phyloP scores from a whole-genome alignment of 2,888 invertebrate genomes.

The Melieria omissa region DNA sequence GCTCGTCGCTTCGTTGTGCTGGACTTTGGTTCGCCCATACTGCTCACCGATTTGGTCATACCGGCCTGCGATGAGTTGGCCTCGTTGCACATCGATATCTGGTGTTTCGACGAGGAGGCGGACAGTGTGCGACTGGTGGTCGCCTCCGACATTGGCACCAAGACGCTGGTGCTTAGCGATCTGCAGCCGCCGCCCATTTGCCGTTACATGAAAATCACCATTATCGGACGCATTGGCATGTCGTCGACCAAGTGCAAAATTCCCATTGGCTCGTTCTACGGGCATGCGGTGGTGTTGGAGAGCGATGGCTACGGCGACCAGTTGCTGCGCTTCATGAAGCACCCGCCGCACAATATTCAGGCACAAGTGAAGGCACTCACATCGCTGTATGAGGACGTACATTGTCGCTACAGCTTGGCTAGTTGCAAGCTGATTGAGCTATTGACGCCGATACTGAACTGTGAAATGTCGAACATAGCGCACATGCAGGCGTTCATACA shows the following conservation, averaged over 20 bases:
- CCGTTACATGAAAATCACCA: conserved; percentile 90
- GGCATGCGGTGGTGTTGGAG: conserved; percentile 83
- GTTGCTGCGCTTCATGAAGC: conserved; percentile 57
- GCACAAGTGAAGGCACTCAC: conserved; percentile 75
- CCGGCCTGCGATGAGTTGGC: conserved; percentile 85
- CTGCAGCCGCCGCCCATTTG: conserved; percentile 91
- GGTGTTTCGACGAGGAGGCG: conserved; percentile 87
- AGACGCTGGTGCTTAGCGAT: conserved; percentile 87
- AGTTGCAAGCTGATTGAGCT: conserved; percentile 85
- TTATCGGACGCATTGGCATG: conserved; percentile 92
- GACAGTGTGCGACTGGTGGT: conserved; percentile 87
- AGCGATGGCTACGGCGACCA: conserved; percentile 69
- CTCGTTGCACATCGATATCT: conserved; percentile 88
- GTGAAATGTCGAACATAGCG: conserved; percentile 84
- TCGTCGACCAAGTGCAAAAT: conserved; percentile 90
- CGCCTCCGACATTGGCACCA: conserved; percentile 87
- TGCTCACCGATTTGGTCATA: conserved; percentile 86
- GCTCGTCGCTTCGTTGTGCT: conserved; percentile 91
- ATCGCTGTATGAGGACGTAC: conserved; percentile 81
- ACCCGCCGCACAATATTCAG: conserved; percentile 57
- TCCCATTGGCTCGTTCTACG: conserved; percentile 93
- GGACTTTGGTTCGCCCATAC: conserved; percentile 88
- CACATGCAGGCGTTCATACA: conserved; percentile 87
- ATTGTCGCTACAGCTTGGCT: conserved; percentile 84
- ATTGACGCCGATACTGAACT: conserved; percentile 79